Base-by-base conservation (phyloP, 2,113 vertebrate species). In the Leptodactylus fuscus region DNA sequence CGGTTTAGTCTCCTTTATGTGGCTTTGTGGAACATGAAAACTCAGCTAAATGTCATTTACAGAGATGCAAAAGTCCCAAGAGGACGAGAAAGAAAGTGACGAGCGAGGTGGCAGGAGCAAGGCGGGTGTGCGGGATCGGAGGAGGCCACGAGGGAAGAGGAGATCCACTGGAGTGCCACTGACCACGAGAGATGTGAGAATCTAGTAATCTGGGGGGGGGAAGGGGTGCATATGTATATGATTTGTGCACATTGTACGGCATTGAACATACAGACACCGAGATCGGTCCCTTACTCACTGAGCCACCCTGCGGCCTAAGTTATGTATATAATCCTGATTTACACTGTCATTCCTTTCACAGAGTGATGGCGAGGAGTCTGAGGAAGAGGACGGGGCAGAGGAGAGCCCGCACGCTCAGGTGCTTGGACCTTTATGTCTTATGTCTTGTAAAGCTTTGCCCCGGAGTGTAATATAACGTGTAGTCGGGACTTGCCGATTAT, bases 31-130 rank as follows among this genome's bases (percentile, higher is more conserved):
- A 10, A 12, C 10, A 48, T 27, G 9, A 16, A 8, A 48, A 10
- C 12, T 65, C 7, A 22, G 32, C 18, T 13, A n/a, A 44, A 20
- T 81, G 18, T 49, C 3, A 22, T 41, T 44, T 38, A 29, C 67
- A 88, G 87, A 88, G 46, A 55, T 82, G 62, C 83, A 86, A 49
- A 88, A 86, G 55, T 85, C 87, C 74, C 84, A 86, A 32, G 87
- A 88, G 51, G 87, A 88, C 15, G 87, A 88, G 79, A 88, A 88
- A 55, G 87, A 88, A 79, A 82, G 83, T 11, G 87, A 88, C 24
- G 87, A 88, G 38, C 81, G 34, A 73, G 76, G 83, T 24, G 69
- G 81, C 22, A 86, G 48, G 41, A 86, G 18, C 77, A 86, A 81
- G n/a, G 81, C 49, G 27, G 83, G 80, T 9, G 77, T 73, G 5